A percentile compares a stretch with the other conserved stretches of the same genome.
Evolutionary conservation across 2,113 vertebrate species (phyloP).

Genomic region (Isichthys henryi): DNA sequence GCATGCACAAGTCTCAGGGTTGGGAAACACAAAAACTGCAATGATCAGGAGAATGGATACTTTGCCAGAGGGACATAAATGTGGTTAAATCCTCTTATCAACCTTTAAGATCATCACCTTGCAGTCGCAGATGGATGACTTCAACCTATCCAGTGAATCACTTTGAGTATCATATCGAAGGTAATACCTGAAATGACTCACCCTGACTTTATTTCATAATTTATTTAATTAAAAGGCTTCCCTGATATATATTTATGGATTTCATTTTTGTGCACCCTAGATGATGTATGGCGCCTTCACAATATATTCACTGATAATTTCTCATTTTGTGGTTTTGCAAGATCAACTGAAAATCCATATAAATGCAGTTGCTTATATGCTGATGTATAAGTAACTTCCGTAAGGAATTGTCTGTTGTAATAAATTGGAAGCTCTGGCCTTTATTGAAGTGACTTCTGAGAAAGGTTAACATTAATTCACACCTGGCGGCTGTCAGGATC

Average conservation of each 20-base stretch:
- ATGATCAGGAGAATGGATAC: not conserved
- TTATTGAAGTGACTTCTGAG: not conserved
- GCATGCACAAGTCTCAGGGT: not conserved
- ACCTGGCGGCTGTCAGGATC: not conserved
- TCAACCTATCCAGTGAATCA: not conserved
- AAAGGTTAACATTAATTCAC: not conserved
- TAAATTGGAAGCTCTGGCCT: not conserved
- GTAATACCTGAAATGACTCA: not conserved
- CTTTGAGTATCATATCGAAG: not conserved
- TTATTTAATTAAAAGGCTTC: not conserved
- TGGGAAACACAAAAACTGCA: not conserved
- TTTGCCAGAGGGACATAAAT: not conserved
- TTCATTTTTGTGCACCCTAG: not conserved
- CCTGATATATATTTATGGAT: not conserved
- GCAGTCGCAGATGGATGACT: not conserved
- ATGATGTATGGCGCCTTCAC: not conserved
- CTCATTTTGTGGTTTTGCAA: not conserved
- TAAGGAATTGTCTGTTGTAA: not conserved
- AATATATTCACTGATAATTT: not conserved
- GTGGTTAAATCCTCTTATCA: not conserved
- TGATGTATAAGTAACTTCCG: not conserved
- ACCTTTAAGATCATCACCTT: not conserved
- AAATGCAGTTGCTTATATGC: not conserved
- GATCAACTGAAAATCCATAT: not conserved
- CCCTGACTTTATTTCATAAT: not conserved